Percentiles rank a stretch among this genome's conserved stretches.
Evolutionary conservation across 2,888 invertebrate species (phyloP).

Genomic region (Drosophila stalkeri): DNA sequence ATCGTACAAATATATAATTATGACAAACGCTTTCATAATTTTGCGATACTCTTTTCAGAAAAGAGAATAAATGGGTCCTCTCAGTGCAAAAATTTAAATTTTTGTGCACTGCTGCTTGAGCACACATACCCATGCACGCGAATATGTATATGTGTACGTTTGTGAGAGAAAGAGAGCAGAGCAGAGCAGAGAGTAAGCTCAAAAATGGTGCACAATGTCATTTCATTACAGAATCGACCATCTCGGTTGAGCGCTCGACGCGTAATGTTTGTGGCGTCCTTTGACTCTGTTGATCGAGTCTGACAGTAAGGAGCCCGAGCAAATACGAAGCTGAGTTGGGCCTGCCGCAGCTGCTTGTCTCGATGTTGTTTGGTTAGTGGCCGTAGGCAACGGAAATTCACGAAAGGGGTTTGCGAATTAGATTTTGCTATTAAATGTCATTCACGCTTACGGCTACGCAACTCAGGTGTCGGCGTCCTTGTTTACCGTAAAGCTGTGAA

Average conservation of each 20-base stretch:
- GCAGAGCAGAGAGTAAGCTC: neutral
- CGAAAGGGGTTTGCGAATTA: constrained; percentile 57
- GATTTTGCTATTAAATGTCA: constrained; percentile 57
- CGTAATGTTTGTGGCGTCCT: neutral
- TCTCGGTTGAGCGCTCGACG: neutral
- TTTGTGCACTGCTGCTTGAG: neutral
- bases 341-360: neutral
- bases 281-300: constrained; percentile 2
- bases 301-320: neutral
- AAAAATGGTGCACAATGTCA: neutral
- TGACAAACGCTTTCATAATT: neutral
- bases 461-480: constrained; percentile 48
- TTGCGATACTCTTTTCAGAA: neutral
- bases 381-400: constrained; percentile 44
- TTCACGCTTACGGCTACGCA: constrained; percentile 31
- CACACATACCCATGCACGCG: neutral
- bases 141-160: neutral
- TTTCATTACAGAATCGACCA: neutral
- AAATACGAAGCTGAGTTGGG: neutral
- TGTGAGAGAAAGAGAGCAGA: constrained; percentile 3
- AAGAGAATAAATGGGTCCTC: neutral
- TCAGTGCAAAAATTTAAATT: neutral
- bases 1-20: neutral
- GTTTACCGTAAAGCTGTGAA: constrained; percentile 25
- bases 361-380: neutral